These are phyloP conservation scores for Ceratosolen solmsi DNA, from an alignment of 1,140 invertebrate genomes.

Conservation along the genomic window DNA sequence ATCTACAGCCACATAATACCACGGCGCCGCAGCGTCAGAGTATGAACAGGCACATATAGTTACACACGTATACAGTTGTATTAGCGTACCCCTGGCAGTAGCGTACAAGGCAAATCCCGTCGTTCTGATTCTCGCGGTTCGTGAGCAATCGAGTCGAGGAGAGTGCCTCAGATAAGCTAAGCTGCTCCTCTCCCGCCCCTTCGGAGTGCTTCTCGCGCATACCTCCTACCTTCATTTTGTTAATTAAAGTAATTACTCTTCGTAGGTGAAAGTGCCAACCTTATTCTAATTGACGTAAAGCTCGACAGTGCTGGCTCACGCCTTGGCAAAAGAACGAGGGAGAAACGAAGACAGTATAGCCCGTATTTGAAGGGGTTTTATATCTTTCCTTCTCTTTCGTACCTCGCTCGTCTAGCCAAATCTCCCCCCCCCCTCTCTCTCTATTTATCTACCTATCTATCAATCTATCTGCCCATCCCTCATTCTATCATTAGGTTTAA, in stretches of 20 bases:
- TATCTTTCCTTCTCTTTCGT: too few species aligned
- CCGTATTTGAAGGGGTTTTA: slow-evolving; percentile 26
- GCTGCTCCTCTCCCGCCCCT: neutral
- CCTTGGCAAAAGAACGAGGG: slow-evolving; percentile 51
- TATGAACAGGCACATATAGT: neutral
- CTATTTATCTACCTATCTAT: neutral
- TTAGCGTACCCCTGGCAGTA: too few species aligned
- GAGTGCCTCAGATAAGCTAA: slow-evolving; percentile 13
- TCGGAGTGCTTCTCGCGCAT: slow-evolving; percentile 56
- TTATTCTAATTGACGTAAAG: slow-evolving; percentile 76
- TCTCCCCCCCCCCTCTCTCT: neutral
- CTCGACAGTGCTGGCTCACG: slow-evolving; percentile 62
- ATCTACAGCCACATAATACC: slow-evolving; percentile 19
- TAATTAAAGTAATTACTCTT: slow-evolving; percentile 77
- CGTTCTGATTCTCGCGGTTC: slow-evolving; percentile 41
- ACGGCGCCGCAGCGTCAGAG: neutral
- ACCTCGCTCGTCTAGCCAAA: too few species aligned
- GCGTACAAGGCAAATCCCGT: slow-evolving; percentile 36
- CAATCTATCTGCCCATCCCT: neutral
- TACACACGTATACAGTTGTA: too few species aligned
- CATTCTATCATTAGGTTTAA: neutral
- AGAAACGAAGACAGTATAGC: slow-evolving; percentile 43
- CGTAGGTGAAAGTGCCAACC: slow-evolving; percentile 74
- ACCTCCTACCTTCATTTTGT: slow-evolving; percentile 73
- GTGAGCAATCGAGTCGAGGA: slow-evolving; percentile 43